phyloP scores from a whole-genome alignment of 2,888 invertebrate species.

The Xylota sylvarum region DNA sequence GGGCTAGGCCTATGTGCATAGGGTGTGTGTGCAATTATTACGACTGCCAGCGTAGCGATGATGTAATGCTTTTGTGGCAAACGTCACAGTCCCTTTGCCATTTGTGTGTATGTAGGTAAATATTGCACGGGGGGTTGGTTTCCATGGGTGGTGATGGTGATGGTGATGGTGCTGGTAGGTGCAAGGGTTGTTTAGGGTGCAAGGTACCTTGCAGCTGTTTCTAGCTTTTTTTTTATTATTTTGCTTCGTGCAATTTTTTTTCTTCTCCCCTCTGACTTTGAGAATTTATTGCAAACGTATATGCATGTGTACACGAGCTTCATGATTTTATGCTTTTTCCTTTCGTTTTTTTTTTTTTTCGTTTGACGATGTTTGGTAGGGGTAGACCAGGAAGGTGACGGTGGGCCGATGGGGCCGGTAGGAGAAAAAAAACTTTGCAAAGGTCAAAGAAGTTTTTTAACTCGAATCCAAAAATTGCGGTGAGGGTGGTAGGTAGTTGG shows the following conservation, averaged over 20 bases:
- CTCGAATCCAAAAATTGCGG: conserved; percentile 44
- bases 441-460: conserved; percentile 67
- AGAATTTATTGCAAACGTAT: conserved; percentile 67
- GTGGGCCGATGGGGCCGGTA: background rate
- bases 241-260: conserved; percentile 19
- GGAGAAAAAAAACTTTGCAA: conserved; percentile 12
- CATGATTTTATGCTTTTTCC: conserved; percentile 64
- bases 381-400: background rate
- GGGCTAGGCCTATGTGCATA: conserved; percentile 45
- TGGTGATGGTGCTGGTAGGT: conserved; percentile 11
- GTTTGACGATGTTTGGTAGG: conserved; percentile 1
- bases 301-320: conserved; percentile 69
- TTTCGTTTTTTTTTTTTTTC: conserved; percentile 15
- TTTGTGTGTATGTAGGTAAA: background rate
- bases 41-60: conserved; percentile 60
- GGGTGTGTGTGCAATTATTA: conserved; percentile 50
- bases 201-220: conserved; percentile 54
- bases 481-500: conserved; percentile 30
- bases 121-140: conserved; percentile 14
- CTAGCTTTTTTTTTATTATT: conserved; percentile 17
- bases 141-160: conserved; percentile 1
- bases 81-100: conserved; percentile 55
- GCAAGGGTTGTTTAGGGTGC: conserved; percentile 39
- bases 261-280: conserved; percentile 50
- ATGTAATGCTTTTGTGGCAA: conserved; percentile 69